Evolutionary conservation across 2,113 vertebrate species (phyloP), one percentile per base, ranked within the genome.

Genomic region (Oryzias woworae): DNA sequence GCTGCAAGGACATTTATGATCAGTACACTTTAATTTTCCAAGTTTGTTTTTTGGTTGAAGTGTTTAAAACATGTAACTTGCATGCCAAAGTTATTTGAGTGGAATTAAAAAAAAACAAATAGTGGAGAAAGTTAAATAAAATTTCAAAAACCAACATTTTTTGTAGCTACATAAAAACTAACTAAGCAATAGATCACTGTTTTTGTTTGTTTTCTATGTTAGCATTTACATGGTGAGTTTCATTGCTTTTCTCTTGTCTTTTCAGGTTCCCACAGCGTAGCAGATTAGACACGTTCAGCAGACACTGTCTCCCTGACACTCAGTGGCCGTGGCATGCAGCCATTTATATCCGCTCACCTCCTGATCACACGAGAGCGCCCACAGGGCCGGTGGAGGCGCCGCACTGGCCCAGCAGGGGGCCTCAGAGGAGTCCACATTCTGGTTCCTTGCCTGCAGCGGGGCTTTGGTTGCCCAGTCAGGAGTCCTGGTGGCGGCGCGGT

Each of bases 301-400:
- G 77, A 20, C 81, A 78, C 16, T 93, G 92, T 86, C 69, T 92
- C 12, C 80, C 83, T 1, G 88, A 91, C 13, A 78, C 63, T 1
- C 87, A 83, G 73, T 98, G 96, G 95, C 94, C 95, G 0, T 98
- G 96, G 96, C 95, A 97, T 14, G 92, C 88, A 0, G 96, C 95
- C 72, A 82, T 98, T 78, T 98, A 95, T 60, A 88, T 94, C 43
- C 88, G 81, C 1, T 90, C 91, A 58, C 85, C 65, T 73, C 85
- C 93, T 8, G 91, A 93, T 59, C 55, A n/a, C 0, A 44, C 65
- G 16, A 8, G 51, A 59, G 41, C 56, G 22, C 54, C 64, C 52
- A 45, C 5, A 1, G n/a, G 47, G 58, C 31, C 28, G 47, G 0
- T 48, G 72, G 49, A 54, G 22, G 3, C 28, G 24, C 53, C 3